Percentiles rank a stretch among this genome's conserved stretches.
Conservation (phyloP, 2,888 invertebrate genomes). For the Eilema sororculum region DNA sequence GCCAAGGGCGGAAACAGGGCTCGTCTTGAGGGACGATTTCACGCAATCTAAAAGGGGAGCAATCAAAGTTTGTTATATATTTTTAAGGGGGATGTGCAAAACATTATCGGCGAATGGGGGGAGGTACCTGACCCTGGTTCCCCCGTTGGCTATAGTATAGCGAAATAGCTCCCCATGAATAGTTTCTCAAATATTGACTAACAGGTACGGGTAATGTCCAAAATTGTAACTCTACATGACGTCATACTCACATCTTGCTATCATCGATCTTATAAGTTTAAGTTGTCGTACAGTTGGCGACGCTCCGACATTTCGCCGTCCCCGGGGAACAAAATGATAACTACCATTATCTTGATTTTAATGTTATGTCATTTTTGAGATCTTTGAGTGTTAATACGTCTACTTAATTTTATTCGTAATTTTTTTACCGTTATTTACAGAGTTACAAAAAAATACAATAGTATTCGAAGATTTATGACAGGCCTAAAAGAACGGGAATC, state of each 20-base stretch:
- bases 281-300: slow-evolving; percentile 33
- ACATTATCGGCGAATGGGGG: neutral
- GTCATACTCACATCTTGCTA: slow-evolving; percentile 41
- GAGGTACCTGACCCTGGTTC: neutral
- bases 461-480: too few species aligned
- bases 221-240: slow-evolving; percentile 53
- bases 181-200: slow-evolving; percentile 41
- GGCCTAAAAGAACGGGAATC: too few species aligned
- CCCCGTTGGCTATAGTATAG: neutral
- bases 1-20: neutral
- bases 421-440: too few species aligned
- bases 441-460: too few species aligned
- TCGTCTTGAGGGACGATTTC: neutral
- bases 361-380: too few species aligned
- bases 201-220: slow-evolving; percentile 63
- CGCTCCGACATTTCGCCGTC: slow-evolving; percentile 28
- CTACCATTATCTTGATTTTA: too few species aligned
- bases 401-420: too few species aligned
- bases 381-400: too few species aligned
- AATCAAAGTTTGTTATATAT: neutral
- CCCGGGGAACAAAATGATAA: too few species aligned
- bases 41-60: neutral
- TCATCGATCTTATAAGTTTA: slow-evolving; percentile 27
- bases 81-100: neutral
- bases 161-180: slow-evolving; percentile 29